Evolutionary conservation across 2,113 vertebrate species (phyloP).

Genomic region (Colinus virginianus): DNA sequence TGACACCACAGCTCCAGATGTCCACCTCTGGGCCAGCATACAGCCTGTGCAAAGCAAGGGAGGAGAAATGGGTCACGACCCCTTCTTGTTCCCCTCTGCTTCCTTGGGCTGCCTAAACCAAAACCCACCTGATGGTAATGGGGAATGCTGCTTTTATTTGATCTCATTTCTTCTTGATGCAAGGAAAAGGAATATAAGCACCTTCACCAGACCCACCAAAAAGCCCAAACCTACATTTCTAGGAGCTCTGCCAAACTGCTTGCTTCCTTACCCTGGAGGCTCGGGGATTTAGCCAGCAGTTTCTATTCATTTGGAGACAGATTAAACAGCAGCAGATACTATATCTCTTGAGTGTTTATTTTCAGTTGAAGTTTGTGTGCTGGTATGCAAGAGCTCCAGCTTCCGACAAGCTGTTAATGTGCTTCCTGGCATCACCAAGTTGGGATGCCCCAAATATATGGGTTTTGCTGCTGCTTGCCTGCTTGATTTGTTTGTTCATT

Average conservation of each 20-base stretch:
- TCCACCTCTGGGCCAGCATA: slow-evolving; percentile 98
- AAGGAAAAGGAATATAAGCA: not conserved
- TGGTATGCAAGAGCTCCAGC: fast-evolving
- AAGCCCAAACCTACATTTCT: not conserved
- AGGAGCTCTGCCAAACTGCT: not conserved
- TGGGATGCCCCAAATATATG: fast-evolving
- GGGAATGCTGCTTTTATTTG: not conserved
- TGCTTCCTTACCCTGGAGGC: not conserved
- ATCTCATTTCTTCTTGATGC: fast-evolving
- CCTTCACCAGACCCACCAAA: not conserved
- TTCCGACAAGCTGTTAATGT: not conserved
- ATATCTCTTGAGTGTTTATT: not conserved
- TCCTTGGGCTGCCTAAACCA: not conserved
- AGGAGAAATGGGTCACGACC: not conserved
- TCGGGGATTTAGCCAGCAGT: not conserved
- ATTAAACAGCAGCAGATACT: not conserved
- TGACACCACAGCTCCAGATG: slow-evolving; percentile 98
- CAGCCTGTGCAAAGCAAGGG: slow-evolving; percentile 76
- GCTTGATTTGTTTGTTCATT: not conserved
- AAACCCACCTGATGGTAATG: not conserved
- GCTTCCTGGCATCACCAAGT: not conserved
- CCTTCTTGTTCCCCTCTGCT: not conserved
- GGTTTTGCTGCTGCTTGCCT: not conserved
- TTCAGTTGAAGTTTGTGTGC: not conserved
- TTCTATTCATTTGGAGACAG: not conserved